Conservation (phyloP, 2,888 invertebrate genomes). For the Terebella lapidaria region DNA sequence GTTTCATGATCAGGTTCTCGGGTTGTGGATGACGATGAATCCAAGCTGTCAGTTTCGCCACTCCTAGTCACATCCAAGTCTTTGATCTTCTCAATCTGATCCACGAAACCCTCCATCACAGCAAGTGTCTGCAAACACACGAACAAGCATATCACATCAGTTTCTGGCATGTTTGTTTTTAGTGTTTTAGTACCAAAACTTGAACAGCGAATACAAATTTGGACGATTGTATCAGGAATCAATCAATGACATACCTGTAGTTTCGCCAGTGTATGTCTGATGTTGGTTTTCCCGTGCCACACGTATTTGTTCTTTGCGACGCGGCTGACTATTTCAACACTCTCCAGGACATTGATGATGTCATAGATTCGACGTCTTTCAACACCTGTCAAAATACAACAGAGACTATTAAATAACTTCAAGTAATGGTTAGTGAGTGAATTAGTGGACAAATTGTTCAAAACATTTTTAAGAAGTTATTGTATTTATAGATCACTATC, state of each 20-base stretch:
- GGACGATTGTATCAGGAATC: not conserved
- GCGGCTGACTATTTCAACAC: conserved; percentile 66
- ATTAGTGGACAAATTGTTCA: not conserved
- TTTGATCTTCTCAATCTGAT: not conserved
- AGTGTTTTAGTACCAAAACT: no score
- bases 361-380: conserved; percentile 70
- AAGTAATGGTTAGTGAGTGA: not conserved
- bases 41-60: not conserved
- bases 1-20: no score
- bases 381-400: conserved; percentile 47
- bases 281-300: conserved; percentile 66
- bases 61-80: not conserved
- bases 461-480: not conserved
- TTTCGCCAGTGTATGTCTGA: conserved; percentile 61
- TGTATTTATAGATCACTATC: not conserved
- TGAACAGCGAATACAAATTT: no score
- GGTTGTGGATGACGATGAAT: no score
- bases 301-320: conserved; percentile 64
- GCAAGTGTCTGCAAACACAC: not conserved
- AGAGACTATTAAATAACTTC: not conserved
- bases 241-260: conserved; percentile 61
- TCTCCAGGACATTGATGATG: conserved; percentile 69
- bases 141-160: not conserved
- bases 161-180: not conserved
- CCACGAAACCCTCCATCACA: not conserved